Evolutionary conservation across 2,888 invertebrate genomes (phyloP).

Genomic region (Sphaerophoria taeniata): DNA sequence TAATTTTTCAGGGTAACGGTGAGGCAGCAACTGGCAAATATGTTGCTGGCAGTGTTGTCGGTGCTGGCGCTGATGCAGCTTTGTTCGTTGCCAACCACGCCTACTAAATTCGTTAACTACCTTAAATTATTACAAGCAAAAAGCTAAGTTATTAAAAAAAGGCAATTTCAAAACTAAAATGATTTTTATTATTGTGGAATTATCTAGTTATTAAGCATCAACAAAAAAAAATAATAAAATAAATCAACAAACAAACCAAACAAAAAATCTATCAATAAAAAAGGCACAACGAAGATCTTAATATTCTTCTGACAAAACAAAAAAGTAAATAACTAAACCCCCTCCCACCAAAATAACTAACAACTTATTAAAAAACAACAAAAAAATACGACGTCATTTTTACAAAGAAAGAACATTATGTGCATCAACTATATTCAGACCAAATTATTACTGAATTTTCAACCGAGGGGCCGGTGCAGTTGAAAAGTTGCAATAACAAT

Average conservation of each 20-base stretch:
- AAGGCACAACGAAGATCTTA: slow-evolving; percentile 49
- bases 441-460: neutral
- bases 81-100: slow-evolving; percentile 98
- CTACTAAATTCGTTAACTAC: slow-evolving; percentile 86
- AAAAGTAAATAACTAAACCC: slow-evolving; percentile 27
- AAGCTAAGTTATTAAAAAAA: slow-evolving; percentile 37
- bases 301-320: slow-evolving; percentile 1
- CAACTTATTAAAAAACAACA: neutral
- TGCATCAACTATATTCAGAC: neutral
- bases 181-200: slow-evolving; percentile 68
- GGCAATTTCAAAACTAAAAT: slow-evolving; percentile 50
- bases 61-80: slow-evolving; percentile 93
- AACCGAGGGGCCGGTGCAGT: slow-evolving; percentile 1
- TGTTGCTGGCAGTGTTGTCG: slow-evolving; percentile 91
- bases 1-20: slow-evolving; percentile 91
- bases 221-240: slow-evolving; percentile 55
- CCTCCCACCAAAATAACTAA: slow-evolving; percentile 59
- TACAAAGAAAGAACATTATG: neutral
- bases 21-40: slow-evolving; percentile 96
- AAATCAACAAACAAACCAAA: slow-evolving; percentile 48
- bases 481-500: slow-evolving; percentile 4
- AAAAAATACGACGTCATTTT: neutral
- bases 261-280: slow-evolving; percentile 38
- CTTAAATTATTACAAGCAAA: neutral
- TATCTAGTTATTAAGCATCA: slow-evolving; percentile 66